These are phyloP conservation scores for Drosophila erecta DNA, from an alignment of 1,140 invertebrate species.

Conservation along the genomic window DNA sequence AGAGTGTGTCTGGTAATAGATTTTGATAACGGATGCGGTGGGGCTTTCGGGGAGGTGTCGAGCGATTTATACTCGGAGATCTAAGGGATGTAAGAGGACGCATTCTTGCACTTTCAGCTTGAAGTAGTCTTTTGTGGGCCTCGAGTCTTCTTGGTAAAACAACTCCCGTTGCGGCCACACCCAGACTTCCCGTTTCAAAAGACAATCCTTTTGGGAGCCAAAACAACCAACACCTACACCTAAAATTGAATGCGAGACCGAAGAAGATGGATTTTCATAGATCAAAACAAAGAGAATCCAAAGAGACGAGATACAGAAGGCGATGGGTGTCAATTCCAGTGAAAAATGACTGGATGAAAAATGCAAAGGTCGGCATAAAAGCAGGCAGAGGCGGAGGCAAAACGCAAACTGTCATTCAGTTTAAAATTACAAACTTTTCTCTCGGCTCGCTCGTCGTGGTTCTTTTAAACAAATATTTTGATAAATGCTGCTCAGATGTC, in stretches of 20 bases:
- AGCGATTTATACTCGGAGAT: conserved; percentile 39
- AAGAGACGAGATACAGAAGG: conserved; percentile 50
- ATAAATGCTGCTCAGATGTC: conserved; percentile 44
- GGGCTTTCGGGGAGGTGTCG: conserved; percentile 38
- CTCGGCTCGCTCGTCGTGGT: neutral
- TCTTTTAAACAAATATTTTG: conserved; percentile 59
- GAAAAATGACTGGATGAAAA: conserved; percentile 77
- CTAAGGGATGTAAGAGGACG: neutral
- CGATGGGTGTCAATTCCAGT: conserved; percentile 70
- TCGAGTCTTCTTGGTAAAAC: conserved; percentile 31
- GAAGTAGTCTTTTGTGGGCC: conserved; percentile 9
- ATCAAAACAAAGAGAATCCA: conserved; percentile 47
- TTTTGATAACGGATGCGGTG: conserved; percentile 66
- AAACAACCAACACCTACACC: conserved; percentile 57
- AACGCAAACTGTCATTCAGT: conserved; percentile 76
- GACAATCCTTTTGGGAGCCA: conserved; percentile 72
- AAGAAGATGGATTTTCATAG: conserved; percentile 60
- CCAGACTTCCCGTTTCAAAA: conserved; percentile 22
- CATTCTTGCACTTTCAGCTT: conserved; percentile 16
- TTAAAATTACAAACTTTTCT: conserved; percentile 71
- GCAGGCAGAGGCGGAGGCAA: conserved; percentile 47
- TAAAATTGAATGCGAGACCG: conserved; percentile 20
- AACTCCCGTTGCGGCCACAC: conserved; percentile 46
- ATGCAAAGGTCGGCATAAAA: conserved; percentile 48
- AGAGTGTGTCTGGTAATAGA: conserved; percentile 43